phyloP scores from a whole-genome alignment of 1,140 invertebrate genomes.

The Euglossa dilemma region DNA sequence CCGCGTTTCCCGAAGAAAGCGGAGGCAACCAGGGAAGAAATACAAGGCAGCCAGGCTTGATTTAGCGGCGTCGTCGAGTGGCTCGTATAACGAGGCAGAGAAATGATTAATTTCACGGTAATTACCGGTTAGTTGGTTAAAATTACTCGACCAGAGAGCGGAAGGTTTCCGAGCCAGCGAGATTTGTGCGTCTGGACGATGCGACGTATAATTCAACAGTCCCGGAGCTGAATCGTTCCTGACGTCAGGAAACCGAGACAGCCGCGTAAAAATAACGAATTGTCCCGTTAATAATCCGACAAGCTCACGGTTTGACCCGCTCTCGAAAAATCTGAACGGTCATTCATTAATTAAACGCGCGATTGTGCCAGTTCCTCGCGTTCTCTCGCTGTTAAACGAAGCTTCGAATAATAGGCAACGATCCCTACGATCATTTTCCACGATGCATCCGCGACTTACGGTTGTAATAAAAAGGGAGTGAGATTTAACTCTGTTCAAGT shows the following conservation, averaged over 20 bases:
- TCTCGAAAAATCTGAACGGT: conserved; percentile 9
- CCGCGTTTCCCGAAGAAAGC: conserved; percentile 25
- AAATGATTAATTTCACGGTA: conserved; percentile 78
- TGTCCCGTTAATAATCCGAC: conserved; percentile 28
- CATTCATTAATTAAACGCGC: not conserved
- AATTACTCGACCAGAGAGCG: conserved; percentile 66
- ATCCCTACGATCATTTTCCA: too few relatives aligned
- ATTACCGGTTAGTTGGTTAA: conserved; percentile 73
- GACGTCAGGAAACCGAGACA: conserved; percentile 4
- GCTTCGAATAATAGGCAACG: too few relatives aligned
- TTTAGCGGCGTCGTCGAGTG: conserved; percentile 52
- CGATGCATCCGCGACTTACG: too few relatives aligned
- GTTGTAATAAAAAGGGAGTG: too few relatives aligned
- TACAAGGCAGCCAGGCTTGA: conserved; percentile 45
- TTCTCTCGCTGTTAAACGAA: too few relatives aligned
- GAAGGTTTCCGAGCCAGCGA: conserved; percentile 51
- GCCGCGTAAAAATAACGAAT: conserved; percentile 36
- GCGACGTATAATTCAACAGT: conserved; percentile 74
- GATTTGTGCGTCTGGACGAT: conserved; percentile 74
- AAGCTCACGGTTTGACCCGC: not conserved
- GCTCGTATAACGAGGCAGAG: conserved; percentile 50
- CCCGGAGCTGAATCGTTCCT: conserved; percentile 10
- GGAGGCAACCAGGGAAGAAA: conserved; percentile 11
- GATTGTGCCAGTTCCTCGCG: not conserved
- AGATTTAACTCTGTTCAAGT: not conserved